These are phyloP conservation scores for Spodoptera picta DNA, from an alignment of 2,888 invertebrate genomes.

Conservation along the genomic window DNA sequence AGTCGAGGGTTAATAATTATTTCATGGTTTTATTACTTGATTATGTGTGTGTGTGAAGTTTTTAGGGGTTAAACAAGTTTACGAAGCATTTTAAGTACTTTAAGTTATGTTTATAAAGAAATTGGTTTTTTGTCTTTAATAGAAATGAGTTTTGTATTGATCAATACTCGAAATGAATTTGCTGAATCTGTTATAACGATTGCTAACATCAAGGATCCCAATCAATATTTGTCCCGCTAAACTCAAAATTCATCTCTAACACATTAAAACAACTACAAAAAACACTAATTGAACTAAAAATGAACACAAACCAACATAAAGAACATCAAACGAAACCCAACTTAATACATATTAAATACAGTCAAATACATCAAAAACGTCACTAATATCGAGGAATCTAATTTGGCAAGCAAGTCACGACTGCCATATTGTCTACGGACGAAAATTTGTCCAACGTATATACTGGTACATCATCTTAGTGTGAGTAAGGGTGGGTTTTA, in stretches of 20 bases:
- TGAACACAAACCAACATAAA: too few relatives aligned
- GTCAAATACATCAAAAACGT: neutral
- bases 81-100: neutral
- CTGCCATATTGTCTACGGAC: slow-evolving; percentile 66
- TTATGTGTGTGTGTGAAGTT: slow-evolving; percentile 3
- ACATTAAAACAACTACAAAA: too few relatives aligned
- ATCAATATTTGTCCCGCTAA: too few relatives aligned
- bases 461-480: slow-evolving; percentile 81
- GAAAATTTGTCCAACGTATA: slow-evolving; percentile 83
- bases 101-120: neutral
- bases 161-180: too few relatives aligned
- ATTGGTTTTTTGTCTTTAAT: too few relatives aligned
- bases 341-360: neutral
- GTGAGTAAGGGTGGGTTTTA: slow-evolving; percentile 82
- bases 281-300: too few relatives aligned
- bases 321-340: too few relatives aligned
- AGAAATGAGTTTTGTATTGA: too few relatives aligned
- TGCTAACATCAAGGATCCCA: too few relatives aligned
- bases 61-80: neutral
- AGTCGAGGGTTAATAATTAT: slow-evolving; percentile 36
- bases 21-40: slow-evolving; percentile 33
- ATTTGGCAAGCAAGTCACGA: slow-evolving; percentile 83
- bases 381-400: slow-evolving; percentile 61
- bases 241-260: too few relatives aligned
- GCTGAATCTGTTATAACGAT: too few relatives aligned